These are phyloP conservation scores for Lacanobia wlatinum DNA, from an alignment of 2,888 invertebrate genomes.

Conservation along the genomic window DNA sequence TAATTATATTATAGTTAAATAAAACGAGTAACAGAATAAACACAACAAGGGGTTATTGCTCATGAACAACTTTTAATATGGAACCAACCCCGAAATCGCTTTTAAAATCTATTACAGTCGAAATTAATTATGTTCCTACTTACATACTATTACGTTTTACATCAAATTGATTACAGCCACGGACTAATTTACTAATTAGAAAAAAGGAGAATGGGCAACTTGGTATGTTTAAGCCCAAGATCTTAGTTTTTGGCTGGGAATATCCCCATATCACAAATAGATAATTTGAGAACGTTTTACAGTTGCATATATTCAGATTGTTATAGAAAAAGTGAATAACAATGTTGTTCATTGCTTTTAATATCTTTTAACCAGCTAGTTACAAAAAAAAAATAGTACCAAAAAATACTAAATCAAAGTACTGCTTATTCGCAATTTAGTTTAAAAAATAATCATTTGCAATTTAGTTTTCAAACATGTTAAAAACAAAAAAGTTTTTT, in stretches of 20 bases:
- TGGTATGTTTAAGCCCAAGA: conserved; percentile 18
- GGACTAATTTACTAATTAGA: background rate
- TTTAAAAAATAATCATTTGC: too few relatives aligned
- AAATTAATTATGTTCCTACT: background rate
- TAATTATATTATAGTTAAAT: too few relatives aligned
- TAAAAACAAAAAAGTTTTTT: background rate
- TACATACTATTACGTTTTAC: background rate
- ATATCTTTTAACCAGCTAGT: background rate
- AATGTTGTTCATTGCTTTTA: background rate
- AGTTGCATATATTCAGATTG: conserved; percentile 36
- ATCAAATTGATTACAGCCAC: conserved; percentile 1
- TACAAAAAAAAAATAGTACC: background rate
- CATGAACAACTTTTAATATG: too few relatives aligned
- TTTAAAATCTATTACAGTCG: too few relatives aligned
- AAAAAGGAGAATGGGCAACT: background rate
- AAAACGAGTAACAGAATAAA: too few relatives aligned
- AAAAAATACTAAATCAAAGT: background rate
- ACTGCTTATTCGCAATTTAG: too few relatives aligned
- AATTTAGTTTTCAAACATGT: background rate
- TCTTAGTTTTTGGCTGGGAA: conserved; percentile 12
- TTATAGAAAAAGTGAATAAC: background rate
- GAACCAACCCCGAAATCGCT: too few relatives aligned
- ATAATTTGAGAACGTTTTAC: conserved; percentile 2
- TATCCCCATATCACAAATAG: conserved; percentile 26
- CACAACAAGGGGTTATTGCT: too few relatives aligned